Evolutionary conservation across 2,113 vertebrate species (phyloP), one percentile per base, ranked within the genome.

Genomic region (Melanotaenia duboulayi): DNA sequence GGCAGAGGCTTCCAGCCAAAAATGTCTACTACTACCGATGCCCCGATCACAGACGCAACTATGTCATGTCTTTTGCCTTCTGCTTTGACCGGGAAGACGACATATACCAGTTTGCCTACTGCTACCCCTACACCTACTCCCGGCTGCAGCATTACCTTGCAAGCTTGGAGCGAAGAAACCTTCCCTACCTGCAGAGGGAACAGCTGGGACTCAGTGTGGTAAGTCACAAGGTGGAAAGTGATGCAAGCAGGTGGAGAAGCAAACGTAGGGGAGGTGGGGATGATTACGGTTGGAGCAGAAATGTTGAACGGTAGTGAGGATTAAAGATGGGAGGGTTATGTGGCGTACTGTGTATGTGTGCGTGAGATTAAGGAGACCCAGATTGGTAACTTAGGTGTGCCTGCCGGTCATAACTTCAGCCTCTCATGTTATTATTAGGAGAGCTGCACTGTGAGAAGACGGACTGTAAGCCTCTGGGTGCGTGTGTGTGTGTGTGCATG

Each of bases 31-130:
- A 99, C 89, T 99, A 99, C 82, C 96, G 97, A 71, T 99, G 97
- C 61, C 97, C 97, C 0, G 97, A 98, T 89, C 98, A 99, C 86
- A 94, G 96, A 65, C 96, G 94, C 85, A 98, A 97, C 92, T 99
- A 99, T 25, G 97, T 99, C 76, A 98, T 99, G 98, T 99, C 97
- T 58, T 99, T 98, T 77, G 97, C 97, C 65, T 99, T 99, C 85
- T 99, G 98, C 91, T 99, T 99, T 32, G 98, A 99, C 91, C 94
- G 94, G 4, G 97, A 99, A 82, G 96, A 97, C 19, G 98, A 99
- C 80, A 90, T 94, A 0, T 99, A 97, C 51, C 98, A 99, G 64
- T 99, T 99, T 86, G 96, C 98, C 57, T 99, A 99, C 92, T 99
- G 97, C 93, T 99, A 96, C 83, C 98, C 97, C 0, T 99, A 99